These are phyloP conservation scores for Yponomeuta malinellus DNA, from an alignment of 2,888 invertebrate genomes.

Conservation along the genomic window DNA sequence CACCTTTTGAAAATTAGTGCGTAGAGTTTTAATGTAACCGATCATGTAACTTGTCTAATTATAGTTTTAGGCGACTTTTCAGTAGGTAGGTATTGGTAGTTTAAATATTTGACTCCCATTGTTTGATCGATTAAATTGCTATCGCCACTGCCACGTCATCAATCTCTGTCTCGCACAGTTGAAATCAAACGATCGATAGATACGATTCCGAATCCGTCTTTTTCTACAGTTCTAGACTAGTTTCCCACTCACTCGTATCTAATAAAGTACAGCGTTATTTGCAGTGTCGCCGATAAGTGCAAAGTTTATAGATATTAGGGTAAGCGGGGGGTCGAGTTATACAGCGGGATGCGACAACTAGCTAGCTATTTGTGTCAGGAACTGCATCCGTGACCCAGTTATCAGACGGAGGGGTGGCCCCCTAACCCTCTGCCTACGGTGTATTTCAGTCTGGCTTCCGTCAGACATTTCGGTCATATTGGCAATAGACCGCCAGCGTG, in stretches of 20 bases:
- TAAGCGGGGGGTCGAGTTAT: slow-evolving; percentile 30
- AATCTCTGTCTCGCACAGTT: neutral
- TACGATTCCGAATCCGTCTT: neutral
- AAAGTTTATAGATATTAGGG: slow-evolving; percentile 3
- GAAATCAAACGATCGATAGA: neutral
- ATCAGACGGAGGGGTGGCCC: slow-evolving; percentile 26
- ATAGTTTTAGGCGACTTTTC: neutral
- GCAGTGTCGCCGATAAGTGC: neutral
- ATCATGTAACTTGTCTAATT: too few relatives aligned
- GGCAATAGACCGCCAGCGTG: slow-evolving; percentile 13
- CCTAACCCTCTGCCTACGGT: slow-evolving; percentile 49
- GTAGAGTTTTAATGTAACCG: too few relatives aligned
- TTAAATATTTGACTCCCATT: neutral
- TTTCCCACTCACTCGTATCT: neutral
- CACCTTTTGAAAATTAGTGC: too few relatives aligned
- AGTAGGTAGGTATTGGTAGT: neutral
- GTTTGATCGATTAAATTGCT: neutral
- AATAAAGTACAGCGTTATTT: neutral
- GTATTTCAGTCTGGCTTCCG: slow-evolving; percentile 67
- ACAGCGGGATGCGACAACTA: slow-evolving; percentile 43
- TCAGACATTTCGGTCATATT: slow-evolving; percentile 28
- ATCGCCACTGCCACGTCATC: neutral
- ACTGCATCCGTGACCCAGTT: slow-evolving; percentile 72
- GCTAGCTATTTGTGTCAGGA: slow-evolving; percentile 73
- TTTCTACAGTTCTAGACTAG: neutral